Evolutionary conservation across 2,888 invertebrate species (phyloP).

Genomic region (Habrosyne pyritoides): DNA sequence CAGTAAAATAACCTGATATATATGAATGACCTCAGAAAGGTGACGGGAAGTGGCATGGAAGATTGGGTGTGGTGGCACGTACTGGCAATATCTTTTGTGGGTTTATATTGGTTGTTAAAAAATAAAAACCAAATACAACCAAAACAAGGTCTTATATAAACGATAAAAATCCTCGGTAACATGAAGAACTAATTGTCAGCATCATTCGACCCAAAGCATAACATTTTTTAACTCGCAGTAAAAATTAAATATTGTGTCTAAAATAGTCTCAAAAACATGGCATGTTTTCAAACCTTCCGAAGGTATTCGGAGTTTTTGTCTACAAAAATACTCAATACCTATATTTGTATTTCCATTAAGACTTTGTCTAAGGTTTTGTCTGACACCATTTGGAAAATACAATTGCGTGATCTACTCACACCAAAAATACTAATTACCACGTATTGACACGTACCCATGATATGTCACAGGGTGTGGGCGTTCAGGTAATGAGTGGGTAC

Average conservation of each 20-base stretch:
- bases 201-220: too few relatives aligned
- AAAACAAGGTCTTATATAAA: not conserved
- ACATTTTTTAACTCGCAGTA: too few relatives aligned
- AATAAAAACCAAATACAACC: not conserved
- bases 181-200: too few relatives aligned
- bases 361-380: too few relatives aligned
- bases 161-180: too few relatives aligned
- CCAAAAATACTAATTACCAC: not conserved
- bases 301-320: too few relatives aligned
- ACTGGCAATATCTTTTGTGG: not conserved
- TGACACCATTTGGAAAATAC: not conserved
- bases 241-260: too few relatives aligned
- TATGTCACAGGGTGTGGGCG: conserved; percentile 44
- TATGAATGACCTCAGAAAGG: conserved; percentile 18
- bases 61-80: not conserved
- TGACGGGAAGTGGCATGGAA: not conserved
- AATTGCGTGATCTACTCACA: not conserved
- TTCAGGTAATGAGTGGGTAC: conserved; percentile 70
- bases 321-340: too few relatives aligned
- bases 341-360: too few relatives aligned
- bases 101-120: not conserved
- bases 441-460: not conserved
- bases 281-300: not conserved
- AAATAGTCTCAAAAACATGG: not conserved
- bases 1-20: not conserved